Evolutionary conservation across 2,888 invertebrate species (phyloP).

Genomic region (Pseudoips prasinana): DNA sequence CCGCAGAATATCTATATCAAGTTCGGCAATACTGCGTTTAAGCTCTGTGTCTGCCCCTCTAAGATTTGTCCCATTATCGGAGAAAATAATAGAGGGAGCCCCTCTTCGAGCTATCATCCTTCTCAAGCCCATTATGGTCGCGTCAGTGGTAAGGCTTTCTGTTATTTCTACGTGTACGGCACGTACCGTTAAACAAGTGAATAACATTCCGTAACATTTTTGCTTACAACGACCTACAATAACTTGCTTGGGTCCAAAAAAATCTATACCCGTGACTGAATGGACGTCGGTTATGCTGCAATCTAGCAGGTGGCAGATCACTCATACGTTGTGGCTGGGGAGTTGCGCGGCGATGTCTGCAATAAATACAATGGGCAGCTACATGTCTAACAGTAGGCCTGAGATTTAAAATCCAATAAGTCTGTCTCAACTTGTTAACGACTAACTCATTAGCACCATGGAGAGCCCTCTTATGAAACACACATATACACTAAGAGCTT

Average conservation of each 20-base stretch:
- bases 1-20: not conserved
- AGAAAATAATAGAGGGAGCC: slow-evolving; percentile 6
- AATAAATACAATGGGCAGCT: no score
- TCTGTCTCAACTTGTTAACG: slow-evolving; percentile 10
- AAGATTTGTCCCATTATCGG: slow-evolving; percentile 16
- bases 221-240: no score
- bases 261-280: no score
- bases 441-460: no score
- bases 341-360: no score
- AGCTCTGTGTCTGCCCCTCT: slow-evolving; percentile 10
- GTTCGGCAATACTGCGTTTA: not conserved
- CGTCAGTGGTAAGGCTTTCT: slow-evolving; percentile 1
- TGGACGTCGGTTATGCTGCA: no score
- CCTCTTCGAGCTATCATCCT: slow-evolving; percentile 17
- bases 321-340: no score
- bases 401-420: slow-evolving; percentile 3
- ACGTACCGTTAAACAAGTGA: slow-evolving; percentile 11
- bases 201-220: slow-evolving; percentile 13
- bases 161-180: not conserved
- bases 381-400: no score
- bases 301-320: no score
- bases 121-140: slow-evolving; percentile 9
- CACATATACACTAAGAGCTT: no score
- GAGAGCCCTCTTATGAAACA: no score
- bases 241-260: no score